A percentile compares a stretch with the other conserved stretches of the same genome.
phyloP scores from a whole-genome alignment of 2,888 invertebrate genomes.

The Nymphalis urticae region DNA sequence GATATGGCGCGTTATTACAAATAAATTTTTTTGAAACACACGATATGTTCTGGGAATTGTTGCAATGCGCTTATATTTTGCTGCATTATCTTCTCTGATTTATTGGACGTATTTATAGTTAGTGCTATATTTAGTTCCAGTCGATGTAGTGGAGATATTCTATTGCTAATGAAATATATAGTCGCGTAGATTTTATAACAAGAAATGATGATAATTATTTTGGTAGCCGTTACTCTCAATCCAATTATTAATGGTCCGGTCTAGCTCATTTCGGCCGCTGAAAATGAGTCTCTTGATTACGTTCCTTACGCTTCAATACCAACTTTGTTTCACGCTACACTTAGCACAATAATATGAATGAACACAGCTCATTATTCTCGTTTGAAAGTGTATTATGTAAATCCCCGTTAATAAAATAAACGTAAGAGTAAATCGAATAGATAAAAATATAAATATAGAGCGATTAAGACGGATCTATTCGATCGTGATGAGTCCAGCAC shows the following conservation, averaged over 20 bases:
- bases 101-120: conserved; percentile 25
- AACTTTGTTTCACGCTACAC: conserved; percentile 37
- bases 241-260: conserved; percentile 35
- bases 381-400: conserved; percentile 25
- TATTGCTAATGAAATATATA: conserved; percentile 14
- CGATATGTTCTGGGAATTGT: conserved; percentile 52
- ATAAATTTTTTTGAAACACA: conserved; percentile 51
- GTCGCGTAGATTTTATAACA: conserved; percentile 35
- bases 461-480: conserved; percentile 55
- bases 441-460: conserved; percentile 40
- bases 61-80: conserved; percentile 51
- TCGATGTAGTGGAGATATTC: conserved; percentile 12
- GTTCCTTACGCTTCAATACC: conserved; percentile 38
- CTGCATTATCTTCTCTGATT: conserved; percentile 49
- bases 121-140: conserved; percentile 11
- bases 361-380: conserved; percentile 30
- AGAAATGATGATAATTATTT: conserved; percentile 41
- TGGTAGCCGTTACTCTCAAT: conserved; percentile 27
- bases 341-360: conserved; percentile 33
- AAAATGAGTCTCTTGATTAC: conserved; percentile 37
- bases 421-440: conserved; percentile 30
- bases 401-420: conserved; percentile 24
- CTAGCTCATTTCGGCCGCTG: conserved; percentile 35
- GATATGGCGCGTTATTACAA: conserved; percentile 60
- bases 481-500: conserved; percentile 44